Evolutionary conservation across 2,797 vertebrate genomes (phyloP), one percentile per base, ranked within the genome.

Genomic region (Malurus leucopterus): DNA sequence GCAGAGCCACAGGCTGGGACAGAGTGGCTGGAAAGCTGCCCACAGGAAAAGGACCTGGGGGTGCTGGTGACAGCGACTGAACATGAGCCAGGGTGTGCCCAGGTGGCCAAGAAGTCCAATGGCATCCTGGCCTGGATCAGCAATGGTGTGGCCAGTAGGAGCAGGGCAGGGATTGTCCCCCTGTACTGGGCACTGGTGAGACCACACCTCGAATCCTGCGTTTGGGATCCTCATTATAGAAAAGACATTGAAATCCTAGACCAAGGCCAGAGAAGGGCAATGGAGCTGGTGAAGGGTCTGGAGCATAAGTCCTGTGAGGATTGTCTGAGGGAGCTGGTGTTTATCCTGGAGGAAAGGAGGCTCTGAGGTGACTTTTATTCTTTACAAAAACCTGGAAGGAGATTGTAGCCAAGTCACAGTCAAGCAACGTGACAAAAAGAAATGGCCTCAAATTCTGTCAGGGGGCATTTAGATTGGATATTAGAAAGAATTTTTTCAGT

Each of bases 231-330:
- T 63, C 4, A 19, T 2, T 21, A 3, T 5, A 44, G 9, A 24
- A 61, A 8, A 8, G 20, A 9, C 43, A 46, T 0, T 30, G 68
- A 78, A 7, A 8, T 68, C 15, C 4, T 32, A 32, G 15, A 63
- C 2, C 0, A 0, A 18, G 6, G 43, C 36, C 19, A 43, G 3
- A 47, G n/a, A 15, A 63, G 15, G 3, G 12, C 36, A 50, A 0
- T 0, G 0, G 30, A 38, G 7, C 3, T 57, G 13, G 3, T 9
- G 14, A 51, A 47, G 13, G 2, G 13, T 65, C 23, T 65, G 1
- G 32, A 74, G 15, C 4, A 10, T 2, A 8, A 14, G 11, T 36
- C 27, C 2, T 32, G 1, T 19, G 32, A 63, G 15, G 40, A 61
- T 3, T 1, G 0, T 7, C 38, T 79, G 30, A 26, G 3, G 23